Percentiles rank a stretch among this genome's conserved stretches.
phyloP scores from a whole-genome alignment of 2,113 vertebrate genomes.

The Theristicus caerulescens region DNA sequence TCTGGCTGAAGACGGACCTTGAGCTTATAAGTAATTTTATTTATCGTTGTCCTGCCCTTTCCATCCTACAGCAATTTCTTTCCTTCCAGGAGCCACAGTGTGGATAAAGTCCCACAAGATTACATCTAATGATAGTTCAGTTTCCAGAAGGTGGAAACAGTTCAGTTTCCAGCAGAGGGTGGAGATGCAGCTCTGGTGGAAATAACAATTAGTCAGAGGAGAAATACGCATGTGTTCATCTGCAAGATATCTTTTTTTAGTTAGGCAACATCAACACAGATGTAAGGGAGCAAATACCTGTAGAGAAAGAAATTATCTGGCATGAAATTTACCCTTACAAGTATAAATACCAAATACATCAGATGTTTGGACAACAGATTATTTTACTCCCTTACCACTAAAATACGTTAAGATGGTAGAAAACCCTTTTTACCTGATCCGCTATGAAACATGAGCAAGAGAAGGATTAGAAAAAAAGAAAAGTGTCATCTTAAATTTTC shows the following conservation, averaged over 20 bases:
- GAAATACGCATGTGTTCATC: not conserved
- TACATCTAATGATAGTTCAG: not conserved
- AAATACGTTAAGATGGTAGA: not conserved
- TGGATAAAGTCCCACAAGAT: not conserved
- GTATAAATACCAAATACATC: not conserved
- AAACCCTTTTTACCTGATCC: not conserved
- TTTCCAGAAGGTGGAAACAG: not conserved
- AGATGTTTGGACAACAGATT: not conserved
- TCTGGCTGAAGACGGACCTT: not conserved
- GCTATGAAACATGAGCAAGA: not conserved
- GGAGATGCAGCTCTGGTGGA: not conserved
- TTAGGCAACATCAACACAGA: not conserved
- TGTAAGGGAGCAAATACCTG: not conserved
- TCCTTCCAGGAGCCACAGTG: not conserved
- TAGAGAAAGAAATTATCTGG: not conserved
- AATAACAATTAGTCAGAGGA: not conserved
- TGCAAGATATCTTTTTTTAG: not conserved
- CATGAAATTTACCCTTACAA: not conserved
- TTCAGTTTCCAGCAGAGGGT: not conserved
- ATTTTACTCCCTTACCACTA: not conserved
- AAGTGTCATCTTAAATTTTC: not conserved
- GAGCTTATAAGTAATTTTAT: not conserved
- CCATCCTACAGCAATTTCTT: not conserved
- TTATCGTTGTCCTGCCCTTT: not conserved
- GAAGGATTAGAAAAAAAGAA: not conserved